These are phyloP conservation scores for Tenebrio molitor DNA, from an alignment of 1,140 invertebrate species.

Conservation along the genomic window DNA sequence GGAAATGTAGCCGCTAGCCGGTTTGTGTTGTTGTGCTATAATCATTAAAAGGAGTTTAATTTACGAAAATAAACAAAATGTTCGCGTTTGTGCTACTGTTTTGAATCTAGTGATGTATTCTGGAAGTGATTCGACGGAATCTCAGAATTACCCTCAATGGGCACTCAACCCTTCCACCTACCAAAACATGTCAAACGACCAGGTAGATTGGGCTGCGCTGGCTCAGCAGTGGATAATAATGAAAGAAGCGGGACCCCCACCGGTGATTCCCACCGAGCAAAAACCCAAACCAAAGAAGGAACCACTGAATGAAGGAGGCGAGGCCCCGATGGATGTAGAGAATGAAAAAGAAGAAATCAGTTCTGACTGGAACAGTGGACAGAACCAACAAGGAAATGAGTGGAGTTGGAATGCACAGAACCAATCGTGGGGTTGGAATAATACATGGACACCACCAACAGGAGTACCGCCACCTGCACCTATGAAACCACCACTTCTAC, in stretches of 20 bases:
- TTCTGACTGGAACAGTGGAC: constrained; percentile 57
- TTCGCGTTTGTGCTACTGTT: not conserved
- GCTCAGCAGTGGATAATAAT: constrained; percentile 98
- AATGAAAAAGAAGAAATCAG: constrained; percentile 72
- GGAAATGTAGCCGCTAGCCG: constrained; percentile 18
- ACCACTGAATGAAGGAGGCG: constrained; percentile 74
- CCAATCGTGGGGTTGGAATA: constrained; percentile 69
- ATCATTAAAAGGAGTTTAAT: too few relatives aligned
- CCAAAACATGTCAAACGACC: constrained; percentile 69
- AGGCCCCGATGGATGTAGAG: constrained; percentile 89
- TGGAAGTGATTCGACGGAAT: constrained; percentile 63
- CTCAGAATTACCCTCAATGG: constrained; percentile 78
- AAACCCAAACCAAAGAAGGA: constrained; percentile 64
- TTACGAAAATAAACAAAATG: not conserved
- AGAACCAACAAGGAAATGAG: constrained; percentile 50
- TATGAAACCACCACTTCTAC: constrained; percentile 65
- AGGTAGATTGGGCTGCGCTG: constrained; percentile 95
- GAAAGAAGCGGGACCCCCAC: constrained; percentile 81
- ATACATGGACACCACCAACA: constrained; percentile 65
- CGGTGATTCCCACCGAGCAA: constrained; percentile 63
- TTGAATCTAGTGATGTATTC: constrained; percentile 59
- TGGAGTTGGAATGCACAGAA: constrained; percentile 61
- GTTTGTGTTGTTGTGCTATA: not conserved
- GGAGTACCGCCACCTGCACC: constrained; percentile 66
- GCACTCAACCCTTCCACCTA: constrained; percentile 78